These are phyloP conservation scores for Petromus typicus DNA, from an alignment of 2,113 vertebrate species.

Conservation along the genomic window DNA sequence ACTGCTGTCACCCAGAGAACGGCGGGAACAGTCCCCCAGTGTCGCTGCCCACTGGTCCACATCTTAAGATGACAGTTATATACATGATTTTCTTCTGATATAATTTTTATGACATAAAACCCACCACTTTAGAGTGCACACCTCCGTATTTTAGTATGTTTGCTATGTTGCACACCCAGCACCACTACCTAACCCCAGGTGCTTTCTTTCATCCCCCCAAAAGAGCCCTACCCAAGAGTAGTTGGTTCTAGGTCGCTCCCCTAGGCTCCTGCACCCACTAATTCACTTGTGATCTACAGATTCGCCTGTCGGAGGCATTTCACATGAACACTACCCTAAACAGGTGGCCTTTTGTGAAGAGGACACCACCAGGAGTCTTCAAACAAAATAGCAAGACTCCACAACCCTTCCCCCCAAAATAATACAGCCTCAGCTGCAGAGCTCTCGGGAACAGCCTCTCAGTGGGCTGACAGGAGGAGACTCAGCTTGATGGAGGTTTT, in stretches of 20 bases:
- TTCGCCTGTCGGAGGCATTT: not conserved
- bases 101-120: not conserved
- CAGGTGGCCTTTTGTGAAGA: not conserved
- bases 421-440: not conserved
- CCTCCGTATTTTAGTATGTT: not conserved
- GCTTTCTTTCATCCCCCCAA: not conserved
- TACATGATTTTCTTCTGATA: not conserved
- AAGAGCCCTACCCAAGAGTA: fast-evolving
- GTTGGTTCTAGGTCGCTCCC: fast-evolving
- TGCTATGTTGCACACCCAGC: not conserved
- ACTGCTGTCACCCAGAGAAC: fast-evolving
- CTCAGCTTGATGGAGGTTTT: constrained; percentile 15
- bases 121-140: not conserved
- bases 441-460: not conserved
- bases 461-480: not conserved
- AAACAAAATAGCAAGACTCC: not conserved
- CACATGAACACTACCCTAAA: not conserved
- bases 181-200: not conserved
- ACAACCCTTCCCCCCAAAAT: not conserved
- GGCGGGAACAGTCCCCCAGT: not conserved
- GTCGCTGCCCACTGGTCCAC: not conserved
- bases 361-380: not conserved
- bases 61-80: not conserved
- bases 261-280: not conserved
- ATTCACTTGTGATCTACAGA: not conserved